Percentiles rank a stretch among this genome's conserved stretches.
Conservation (phyloP, 1,140 invertebrate species). For the Pseudomyrmex dendroicus region DNA sequence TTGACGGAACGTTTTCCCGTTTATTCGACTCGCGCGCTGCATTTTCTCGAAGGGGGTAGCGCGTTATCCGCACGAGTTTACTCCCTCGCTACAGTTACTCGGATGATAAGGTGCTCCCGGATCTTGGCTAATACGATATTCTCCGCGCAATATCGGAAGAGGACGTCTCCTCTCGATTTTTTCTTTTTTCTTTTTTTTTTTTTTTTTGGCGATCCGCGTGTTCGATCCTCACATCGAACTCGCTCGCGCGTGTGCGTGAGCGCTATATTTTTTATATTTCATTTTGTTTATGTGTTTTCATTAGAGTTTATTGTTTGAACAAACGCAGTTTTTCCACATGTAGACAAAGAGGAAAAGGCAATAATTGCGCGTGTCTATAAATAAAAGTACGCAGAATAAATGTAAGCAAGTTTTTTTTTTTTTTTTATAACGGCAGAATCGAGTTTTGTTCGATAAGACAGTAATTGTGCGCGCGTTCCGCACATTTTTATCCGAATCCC, state of each 20-base stretch:
- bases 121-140: constrained; percentile 62
- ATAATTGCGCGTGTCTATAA: background rate
- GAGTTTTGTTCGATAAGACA: constrained; percentile 8
- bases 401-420: too few species aligned
- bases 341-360: background rate
- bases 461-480: constrained; percentile 9
- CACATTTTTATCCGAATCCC: constrained; percentile 29
- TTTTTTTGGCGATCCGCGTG: constrained; percentile 34
- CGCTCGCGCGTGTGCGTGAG: too few species aligned
- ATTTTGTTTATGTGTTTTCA: background rate
- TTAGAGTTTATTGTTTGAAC: background rate
- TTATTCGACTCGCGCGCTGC: constrained; percentile 34
- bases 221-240: background rate
- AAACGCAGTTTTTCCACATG: background rate
- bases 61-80: constrained; percentile 70
- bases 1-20: constrained; percentile 27
- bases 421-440: background rate
- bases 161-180: constrained; percentile 33
- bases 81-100: constrained; percentile 60
- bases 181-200: constrained; percentile 16
- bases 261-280: constrained; percentile 17
- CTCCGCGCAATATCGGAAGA: constrained; percentile 54
- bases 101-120: constrained; percentile 64
- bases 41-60: constrained; percentile 58
- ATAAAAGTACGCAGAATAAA: constrained; percentile 3